These are phyloP conservation scores for Platysternon megacephalum DNA, from an alignment of 2,113 vertebrate genomes.

Conservation along the genomic window DNA sequence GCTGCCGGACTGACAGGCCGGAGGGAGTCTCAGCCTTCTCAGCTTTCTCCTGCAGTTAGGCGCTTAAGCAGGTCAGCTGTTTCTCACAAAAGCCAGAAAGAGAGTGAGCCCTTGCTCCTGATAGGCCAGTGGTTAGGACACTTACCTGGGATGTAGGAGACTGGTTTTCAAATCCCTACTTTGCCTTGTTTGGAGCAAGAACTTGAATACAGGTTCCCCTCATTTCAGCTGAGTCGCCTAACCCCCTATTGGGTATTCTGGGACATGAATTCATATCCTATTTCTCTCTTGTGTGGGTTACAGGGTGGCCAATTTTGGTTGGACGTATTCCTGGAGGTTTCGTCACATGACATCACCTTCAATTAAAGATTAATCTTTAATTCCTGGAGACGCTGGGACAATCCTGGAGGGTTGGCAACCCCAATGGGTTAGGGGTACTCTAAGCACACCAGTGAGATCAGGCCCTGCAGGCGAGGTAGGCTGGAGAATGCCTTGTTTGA, in stretches of 20 bases:
- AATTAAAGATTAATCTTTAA: no score
- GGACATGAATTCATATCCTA: background rate
- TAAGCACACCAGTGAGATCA: background rate
- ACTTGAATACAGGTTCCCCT: no score
- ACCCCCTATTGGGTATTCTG: background rate
- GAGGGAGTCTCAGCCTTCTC: background rate
- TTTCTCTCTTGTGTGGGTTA: background rate
- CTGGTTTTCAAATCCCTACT: no score
- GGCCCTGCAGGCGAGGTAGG: background rate
- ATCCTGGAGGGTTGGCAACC: background rate
- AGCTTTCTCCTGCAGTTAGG: no score
- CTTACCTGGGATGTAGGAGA: no score
- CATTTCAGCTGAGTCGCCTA: no score
- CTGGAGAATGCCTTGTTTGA: no score
- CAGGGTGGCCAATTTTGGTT: background rate
- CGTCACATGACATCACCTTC: background rate
- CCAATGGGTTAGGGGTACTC: background rate
- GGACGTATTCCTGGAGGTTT: background rate
- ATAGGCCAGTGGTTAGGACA: no score
- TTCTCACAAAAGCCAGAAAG: background rate
- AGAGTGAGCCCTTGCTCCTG: background rate
- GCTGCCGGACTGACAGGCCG: background rate
- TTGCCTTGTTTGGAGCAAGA: no score
- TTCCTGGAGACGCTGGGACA: no score
- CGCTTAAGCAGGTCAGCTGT: background rate